Base-by-base conservation (phyloP, 2,113 vertebrate genomes). In the Cygnus atratus region DNA sequence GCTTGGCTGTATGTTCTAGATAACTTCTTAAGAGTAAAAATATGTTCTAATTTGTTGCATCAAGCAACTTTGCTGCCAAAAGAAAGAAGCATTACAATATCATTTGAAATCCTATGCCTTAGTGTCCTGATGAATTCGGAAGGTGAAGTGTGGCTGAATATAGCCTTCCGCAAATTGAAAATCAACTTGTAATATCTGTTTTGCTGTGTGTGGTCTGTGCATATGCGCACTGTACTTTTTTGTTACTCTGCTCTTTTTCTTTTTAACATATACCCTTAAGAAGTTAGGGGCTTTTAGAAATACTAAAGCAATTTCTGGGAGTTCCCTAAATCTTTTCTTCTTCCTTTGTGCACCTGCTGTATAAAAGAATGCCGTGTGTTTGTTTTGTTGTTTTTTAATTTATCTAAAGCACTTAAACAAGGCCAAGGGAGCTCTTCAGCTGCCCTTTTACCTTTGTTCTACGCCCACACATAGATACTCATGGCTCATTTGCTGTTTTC, bases 381-480 rank as follows among this genome's bases (percentile, higher is more conserved):
- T 57, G 57, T 54, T 28, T 11, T 35, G 33, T 22, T 59, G 21
- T 26, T 62, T n/a, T 58, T 48, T 46, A 77, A 29, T 85, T 86
- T 71, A 50, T 25, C n/a, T 55, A 13, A 88, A 59, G 21, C 29
- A n/a, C 48, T 73, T 83, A 10, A 3, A 39, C 13, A 61, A 37
- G 20, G 33, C 19, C 7, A n/a, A 14, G 41, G 63, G 19, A n/a
- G 41, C 26, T 62, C 10, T 79, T 76, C 15, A 70, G 37, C 70
- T 72, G 57, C 52, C 39, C 39, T 84, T 70, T 10, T 62, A 29
- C 31, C 14, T 62, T 88, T 2, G 5, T 67, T 6, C 37, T 57
- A 2, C 1, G 0, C 1, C 0, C 25, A 15, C 55, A 12, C 13
- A 1, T 8, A 3, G 2, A 4, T 0, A 2, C 15, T 43, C 3